Conservation (phyloP, 2,888 invertebrate species). For the Chesias legatella region DNA sequence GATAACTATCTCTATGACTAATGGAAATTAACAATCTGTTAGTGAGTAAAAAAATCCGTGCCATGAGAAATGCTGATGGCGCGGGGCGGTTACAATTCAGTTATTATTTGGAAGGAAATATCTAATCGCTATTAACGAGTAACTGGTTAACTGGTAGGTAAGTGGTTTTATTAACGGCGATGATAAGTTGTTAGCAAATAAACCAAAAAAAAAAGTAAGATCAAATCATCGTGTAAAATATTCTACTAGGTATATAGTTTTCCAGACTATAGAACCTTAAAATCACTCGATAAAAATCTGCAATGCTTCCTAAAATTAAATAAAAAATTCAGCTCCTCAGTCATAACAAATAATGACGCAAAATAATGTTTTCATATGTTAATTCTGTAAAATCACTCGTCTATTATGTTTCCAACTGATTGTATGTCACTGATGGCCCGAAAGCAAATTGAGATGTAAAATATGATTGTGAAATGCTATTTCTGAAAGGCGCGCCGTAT, state of each 20-base stretch:
- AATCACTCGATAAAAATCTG: too few species aligned
- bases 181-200: too few species aligned
- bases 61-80: slow-evolving; percentile 16
- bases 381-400: slow-evolving; percentile 46
- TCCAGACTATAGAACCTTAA: too few species aligned
- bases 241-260: too few species aligned
- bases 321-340: slow-evolving; percentile 1
- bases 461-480: slow-evolving; percentile 41
- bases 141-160: too few species aligned
- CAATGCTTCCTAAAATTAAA: too few species aligned
- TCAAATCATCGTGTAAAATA: too few species aligned
- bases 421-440: slow-evolving; percentile 28
- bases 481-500: slow-evolving; percentile 34
- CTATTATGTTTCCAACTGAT: slow-evolving; percentile 38
- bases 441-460: slow-evolving; percentile 53
- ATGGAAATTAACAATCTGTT: slow-evolving; percentile 24
- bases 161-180: too few species aligned
- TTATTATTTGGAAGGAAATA: too few species aligned
- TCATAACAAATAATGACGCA: slow-evolving; percentile 10
- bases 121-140: too few species aligned
- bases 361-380: slow-evolving; percentile 6
- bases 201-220: too few species aligned
- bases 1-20: slow-evolving; percentile 30
- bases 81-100: too few species aligned
- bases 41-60: slow-evolving; percentile 17